These are phyloP conservation scores for Gastrophysa polygoni DNA, from an alignment of 2,888 invertebrate genomes.

Conservation along the genomic window DNA sequence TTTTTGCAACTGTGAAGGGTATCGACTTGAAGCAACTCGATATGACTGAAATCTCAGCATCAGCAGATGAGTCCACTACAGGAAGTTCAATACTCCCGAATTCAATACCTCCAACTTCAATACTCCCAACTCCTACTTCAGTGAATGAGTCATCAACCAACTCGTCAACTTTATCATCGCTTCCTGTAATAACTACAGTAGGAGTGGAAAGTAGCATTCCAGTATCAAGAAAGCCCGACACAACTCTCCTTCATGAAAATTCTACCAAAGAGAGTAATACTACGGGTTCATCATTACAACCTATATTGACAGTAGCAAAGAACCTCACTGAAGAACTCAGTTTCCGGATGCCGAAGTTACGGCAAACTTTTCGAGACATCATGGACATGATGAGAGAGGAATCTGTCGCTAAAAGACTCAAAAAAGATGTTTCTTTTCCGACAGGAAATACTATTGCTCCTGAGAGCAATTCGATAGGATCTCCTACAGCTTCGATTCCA, in stretches of 20 bases:
- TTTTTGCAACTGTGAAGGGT: conserved; percentile 33
- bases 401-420: neutral
- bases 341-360: conserved; percentile 17
- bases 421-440: neutral
- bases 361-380: conserved; percentile 21
- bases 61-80: neutral
- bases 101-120: neutral
- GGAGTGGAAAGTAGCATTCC: too few species aligned
- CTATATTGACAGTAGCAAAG: neutral
- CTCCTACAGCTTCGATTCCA: neutral
- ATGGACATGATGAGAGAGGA: conserved; percentile 15
- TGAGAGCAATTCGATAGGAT: neutral
- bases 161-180: too few species aligned
- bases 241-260: neutral
- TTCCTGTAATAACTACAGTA: neutral
- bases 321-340: conserved; percentile 18
- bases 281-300: neutral
- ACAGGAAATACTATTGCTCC: neutral
- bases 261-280: neutral
- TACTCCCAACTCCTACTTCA: too few species aligned
- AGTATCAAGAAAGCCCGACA: neutral
- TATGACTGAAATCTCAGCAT: neutral
- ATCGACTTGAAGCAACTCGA: neutral
- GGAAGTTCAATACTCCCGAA: neutral
- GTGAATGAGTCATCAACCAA: too few species aligned